These are phyloP conservation scores for Sogatella furcifera DNA, from an alignment of 1,140 invertebrate species.

Conservation along the genomic window DNA sequence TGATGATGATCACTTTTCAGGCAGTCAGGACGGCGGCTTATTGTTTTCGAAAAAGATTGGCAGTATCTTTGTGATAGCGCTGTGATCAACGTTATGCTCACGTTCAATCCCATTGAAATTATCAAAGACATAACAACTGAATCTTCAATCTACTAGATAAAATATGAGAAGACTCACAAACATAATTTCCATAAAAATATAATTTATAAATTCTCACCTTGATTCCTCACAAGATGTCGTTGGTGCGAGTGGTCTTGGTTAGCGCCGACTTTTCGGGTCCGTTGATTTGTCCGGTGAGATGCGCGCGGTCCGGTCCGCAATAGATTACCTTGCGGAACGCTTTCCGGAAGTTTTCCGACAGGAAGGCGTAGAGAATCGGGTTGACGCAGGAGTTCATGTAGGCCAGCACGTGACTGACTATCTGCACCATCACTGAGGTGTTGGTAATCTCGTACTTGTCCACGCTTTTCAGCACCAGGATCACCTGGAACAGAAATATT, in stretches of 20 bases:
- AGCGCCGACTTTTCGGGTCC: constrained; percentile 23
- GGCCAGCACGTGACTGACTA: constrained; percentile 79
- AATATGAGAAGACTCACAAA: too few species aligned
- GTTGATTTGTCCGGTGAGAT: constrained; percentile 21
- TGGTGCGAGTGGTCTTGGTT: constrained; percentile 23
- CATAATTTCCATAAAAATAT: neutral
- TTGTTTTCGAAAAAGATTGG: too few species aligned
- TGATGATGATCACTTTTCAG: too few species aligned
- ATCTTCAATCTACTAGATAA: too few species aligned
- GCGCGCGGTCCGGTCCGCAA: constrained; percentile 32
- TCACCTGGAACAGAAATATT: constrained; percentile 42
- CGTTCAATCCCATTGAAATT: too few species aligned
- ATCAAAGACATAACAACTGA: too few species aligned
- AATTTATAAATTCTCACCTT: neutral
- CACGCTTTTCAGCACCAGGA: constrained; percentile 67
- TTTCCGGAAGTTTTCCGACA: constrained; percentile 78
- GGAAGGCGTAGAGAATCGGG: constrained; percentile 88
- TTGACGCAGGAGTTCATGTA: constrained; percentile 94
- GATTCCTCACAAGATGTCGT: constrained; percentile 20
- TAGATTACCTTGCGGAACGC: constrained; percentile 62
- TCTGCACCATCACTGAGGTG: constrained; percentile 61
- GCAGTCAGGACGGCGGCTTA: too few species aligned
- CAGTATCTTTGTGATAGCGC: too few species aligned
- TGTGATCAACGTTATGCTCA: too few species aligned
- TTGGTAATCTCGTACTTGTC: constrained; percentile 51